These are phyloP conservation scores for Heliconius cydno DNA, from an alignment of 2,888 invertebrate genomes.

Conservation along the genomic window DNA sequence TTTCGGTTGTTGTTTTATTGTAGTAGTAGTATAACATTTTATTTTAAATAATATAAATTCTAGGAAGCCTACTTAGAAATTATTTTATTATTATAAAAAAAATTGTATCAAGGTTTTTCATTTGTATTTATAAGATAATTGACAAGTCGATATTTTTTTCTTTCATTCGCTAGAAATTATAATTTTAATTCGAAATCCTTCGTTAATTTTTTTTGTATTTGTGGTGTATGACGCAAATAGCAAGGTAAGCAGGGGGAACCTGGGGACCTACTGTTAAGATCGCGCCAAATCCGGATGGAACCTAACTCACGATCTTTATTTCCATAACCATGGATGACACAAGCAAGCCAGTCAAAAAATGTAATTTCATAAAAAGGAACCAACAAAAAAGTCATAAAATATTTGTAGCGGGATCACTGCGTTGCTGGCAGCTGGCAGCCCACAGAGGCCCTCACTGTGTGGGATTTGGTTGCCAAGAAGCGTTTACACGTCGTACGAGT, in stretches of 20 bases:
- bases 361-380: background rate
- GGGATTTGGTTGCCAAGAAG: conserved; percentile 81
- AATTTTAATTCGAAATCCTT: too few species aligned
- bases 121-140: background rate
- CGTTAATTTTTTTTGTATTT: too few species aligned
- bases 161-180: background rate
- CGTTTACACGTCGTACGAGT: conserved; percentile 73
- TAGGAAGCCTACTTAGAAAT: background rate
- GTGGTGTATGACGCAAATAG: too few species aligned
- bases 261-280: too few species aligned
- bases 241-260: too few species aligned
- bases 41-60: background rate
- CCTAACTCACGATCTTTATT: too few species aligned
- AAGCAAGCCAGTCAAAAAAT: too few species aligned
- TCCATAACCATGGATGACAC: too few species aligned
- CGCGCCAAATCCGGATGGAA: too few species aligned
- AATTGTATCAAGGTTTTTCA: background rate
- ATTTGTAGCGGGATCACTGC: conserved; percentile 73
- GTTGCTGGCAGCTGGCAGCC: conserved; percentile 83
- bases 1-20: background rate
- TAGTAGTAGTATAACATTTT: background rate
- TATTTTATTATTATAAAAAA: background rate
- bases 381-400: background rate
- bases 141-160: background rate
- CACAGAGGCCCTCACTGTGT: conserved; percentile 78